A percentile compares a stretch with the other conserved stretches of the same genome.
These are phyloP conservation scores for Protophormia terraenovae DNA, from an alignment of 2,888 invertebrate species.

Conservation along the genomic window DNA sequence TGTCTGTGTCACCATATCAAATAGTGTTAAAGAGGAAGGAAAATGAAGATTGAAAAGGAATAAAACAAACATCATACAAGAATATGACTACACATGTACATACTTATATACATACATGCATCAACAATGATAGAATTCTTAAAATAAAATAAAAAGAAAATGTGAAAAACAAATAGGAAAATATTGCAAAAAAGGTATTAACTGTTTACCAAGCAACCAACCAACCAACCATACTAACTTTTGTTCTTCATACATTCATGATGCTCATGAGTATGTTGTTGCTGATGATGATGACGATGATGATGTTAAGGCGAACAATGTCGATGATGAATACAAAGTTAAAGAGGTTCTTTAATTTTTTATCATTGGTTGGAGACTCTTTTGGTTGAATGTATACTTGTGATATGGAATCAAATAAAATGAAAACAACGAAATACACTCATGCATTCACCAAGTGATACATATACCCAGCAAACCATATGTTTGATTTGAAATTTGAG, in stretches of 20 bases:
- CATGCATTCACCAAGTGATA: background rate
- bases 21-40: constrained; percentile 56
- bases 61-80: constrained; percentile 2
- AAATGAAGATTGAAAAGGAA: constrained; percentile 46
- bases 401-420: constrained; percentile 3
- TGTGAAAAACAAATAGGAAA: background rate
- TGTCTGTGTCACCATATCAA: constrained; percentile 60
- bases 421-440: background rate
- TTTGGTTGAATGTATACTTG: background rate
- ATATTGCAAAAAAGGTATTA: constrained; percentile 33
- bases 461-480: no score
- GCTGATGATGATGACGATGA: no score
- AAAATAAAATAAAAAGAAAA: background rate
- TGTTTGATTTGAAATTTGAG: no score
- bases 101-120: background rate
- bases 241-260: constrained; percentile 11
- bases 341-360: constrained; percentile 12
- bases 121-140: constrained; percentile 14
- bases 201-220: constrained; percentile 39
- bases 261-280: background rate
- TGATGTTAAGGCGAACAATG: background rate
- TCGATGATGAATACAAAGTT: constrained; percentile 31
- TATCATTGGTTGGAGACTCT: background rate
- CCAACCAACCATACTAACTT: constrained; percentile 19
- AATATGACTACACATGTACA: background rate